Conservation (phyloP, 2,113 vertebrate genomes). For the Micromys minutus region DNA sequence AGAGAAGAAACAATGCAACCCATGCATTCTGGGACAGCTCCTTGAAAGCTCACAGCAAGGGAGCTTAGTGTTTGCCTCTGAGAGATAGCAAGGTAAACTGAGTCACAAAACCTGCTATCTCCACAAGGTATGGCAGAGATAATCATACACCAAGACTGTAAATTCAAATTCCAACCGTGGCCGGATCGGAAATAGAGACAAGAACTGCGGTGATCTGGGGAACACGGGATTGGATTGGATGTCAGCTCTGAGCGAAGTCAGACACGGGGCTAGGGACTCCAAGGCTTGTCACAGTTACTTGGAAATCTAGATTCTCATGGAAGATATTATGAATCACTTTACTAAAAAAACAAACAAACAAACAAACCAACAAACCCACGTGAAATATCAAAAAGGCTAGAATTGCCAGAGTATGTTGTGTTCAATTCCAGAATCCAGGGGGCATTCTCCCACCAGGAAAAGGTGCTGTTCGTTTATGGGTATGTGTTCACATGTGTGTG, state of each 20-base stretch:
- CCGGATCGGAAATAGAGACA: not conserved
- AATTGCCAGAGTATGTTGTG: not conserved
- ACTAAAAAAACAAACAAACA: not conserved
- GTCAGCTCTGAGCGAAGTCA: not conserved
- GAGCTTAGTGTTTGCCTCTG: not conserved
- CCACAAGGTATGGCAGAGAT: not conserved
- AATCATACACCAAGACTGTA: not conserved
- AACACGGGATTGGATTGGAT: fast-evolving
- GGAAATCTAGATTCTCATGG: not conserved
- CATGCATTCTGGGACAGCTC: not conserved
- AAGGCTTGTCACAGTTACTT: not conserved
- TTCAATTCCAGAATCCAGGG: not conserved
- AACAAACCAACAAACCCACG: not conserved
- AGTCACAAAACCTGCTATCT: not conserved
- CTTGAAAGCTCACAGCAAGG: no score
- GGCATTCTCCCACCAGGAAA: not conserved
- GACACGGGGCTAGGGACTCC: not conserved
- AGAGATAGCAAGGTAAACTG: not conserved
- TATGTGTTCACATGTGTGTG: not conserved
- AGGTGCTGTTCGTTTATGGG: not conserved
- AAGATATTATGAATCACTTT: not conserved
- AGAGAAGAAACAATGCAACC: not conserved
- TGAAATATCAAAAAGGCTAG: not conserved
- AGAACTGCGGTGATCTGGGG: fast-evolving
- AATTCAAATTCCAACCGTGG: fast-evolving